Conservation (phyloP, 1,140 invertebrate genomes). For the Drosophila auraria region DNA sequence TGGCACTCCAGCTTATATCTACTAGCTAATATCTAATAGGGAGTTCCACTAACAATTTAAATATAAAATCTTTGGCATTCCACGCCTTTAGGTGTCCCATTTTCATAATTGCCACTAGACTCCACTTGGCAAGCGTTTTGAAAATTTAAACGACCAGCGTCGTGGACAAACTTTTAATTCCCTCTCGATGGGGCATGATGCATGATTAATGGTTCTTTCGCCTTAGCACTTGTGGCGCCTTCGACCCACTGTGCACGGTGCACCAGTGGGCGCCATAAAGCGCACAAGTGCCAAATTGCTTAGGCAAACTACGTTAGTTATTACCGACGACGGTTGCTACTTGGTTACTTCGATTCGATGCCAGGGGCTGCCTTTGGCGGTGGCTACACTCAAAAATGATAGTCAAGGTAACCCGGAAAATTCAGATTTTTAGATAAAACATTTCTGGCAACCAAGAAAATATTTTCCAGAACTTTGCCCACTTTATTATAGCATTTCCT, state of each 20-base stretch:
- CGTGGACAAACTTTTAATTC: neutral
- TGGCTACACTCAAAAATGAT: constrained; percentile 5
- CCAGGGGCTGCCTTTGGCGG: neutral
- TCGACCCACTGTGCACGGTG: constrained; percentile 30
- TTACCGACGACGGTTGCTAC: constrained; percentile 56
- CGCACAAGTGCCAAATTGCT: constrained; percentile 79
- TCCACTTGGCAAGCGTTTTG: neutral
- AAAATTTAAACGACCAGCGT: neutral
- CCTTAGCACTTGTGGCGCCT: too few species aligned
- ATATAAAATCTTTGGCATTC: neutral
- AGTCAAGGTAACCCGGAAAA: too few species aligned
- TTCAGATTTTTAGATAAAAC: too few species aligned
- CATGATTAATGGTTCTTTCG: constrained; percentile 21
- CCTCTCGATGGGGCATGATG: neutral
- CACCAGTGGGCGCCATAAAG: constrained; percentile 46
- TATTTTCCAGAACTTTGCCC: too few species aligned
- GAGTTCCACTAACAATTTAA: neutral
- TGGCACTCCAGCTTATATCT: too few species aligned
- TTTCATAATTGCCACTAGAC: neutral
- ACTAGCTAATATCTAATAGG: too few species aligned
- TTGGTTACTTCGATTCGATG: constrained; percentile 37
- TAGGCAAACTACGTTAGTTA: constrained; percentile 78
- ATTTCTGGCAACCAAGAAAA: too few species aligned
- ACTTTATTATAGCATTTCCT: too few species aligned
- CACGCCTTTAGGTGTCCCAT: neutral